Evolutionary conservation across 1,140 invertebrate species (phyloP), one percentile per base, ranked within the genome.

Genomic region (Temnothorax curvispinosus): DNA sequence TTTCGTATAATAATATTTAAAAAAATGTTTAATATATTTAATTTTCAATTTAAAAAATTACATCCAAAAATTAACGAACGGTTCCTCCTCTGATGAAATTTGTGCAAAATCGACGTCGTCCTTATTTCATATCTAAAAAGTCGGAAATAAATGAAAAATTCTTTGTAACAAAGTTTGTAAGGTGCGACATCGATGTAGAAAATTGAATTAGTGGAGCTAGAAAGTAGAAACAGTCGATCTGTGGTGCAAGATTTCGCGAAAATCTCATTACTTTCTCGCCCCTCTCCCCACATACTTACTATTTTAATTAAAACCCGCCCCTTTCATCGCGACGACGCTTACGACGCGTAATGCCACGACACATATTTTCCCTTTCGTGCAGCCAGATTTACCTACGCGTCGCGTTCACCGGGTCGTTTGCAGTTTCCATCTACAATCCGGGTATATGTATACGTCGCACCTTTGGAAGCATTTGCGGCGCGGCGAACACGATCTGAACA

Each of bases 341-440:
- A 13, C 38, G 50, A 35, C 44, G 27, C 3, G 7, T 56, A 82
- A 82, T 58, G 15, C 11, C 44, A 1, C 27, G 58, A 21, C 75
- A 77, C 75, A 67, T 54, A 80, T 80, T 80, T 80, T 67, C 77
- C n/a, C 60, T 80, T 52, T 78, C 44, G 44, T 47, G n/a, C 47
- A 47, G 27, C 27, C 67, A 82, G 67, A 58, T 82, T 82, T 74
- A 58, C 64, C 13, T n/a, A 60, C 27, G n/a, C 41, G 52, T 47
- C 21, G 18, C 18, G 44, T 81, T 71, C 47, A 54, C 38, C 52
- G 27, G 11, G 11, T 69, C 41, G 13, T 60, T 50, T 58, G 44
- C 56, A 50, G 35, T 58, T 74, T 84, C 78, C 78, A 56, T 58
- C 52, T 15, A 41, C 54, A 75, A 75, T 75, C 54, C 15, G 6